A percentile compares a stretch with the other conserved stretches of the same genome.
Evolutionary conservation across 2,113 vertebrate genomes (phyloP).

Genomic region (Microcebus murinus): DNA sequence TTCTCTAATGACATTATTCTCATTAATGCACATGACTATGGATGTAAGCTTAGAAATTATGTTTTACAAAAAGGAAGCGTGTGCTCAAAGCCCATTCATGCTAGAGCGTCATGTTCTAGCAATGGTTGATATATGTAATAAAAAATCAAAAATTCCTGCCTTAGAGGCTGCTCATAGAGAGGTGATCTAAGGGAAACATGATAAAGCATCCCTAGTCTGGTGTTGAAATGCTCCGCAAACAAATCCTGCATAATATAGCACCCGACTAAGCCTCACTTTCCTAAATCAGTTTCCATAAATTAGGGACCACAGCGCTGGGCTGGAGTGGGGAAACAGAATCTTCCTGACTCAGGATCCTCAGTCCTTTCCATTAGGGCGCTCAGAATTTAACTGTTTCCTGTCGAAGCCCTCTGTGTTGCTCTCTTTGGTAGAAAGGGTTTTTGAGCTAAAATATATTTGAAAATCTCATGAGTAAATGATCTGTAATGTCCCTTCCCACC

Average conservation of each 20-base stretch:
- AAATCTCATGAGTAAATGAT: neutral
- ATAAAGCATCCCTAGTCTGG: neutral
- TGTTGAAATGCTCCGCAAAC: constrained; percentile 48
- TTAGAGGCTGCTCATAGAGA: neutral
- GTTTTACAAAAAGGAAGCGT: neutral
- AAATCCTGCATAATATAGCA: neutral
- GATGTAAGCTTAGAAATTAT: constrained; percentile 1
- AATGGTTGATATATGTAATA: neutral
- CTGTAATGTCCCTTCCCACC: neutral
- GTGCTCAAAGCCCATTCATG: neutral
- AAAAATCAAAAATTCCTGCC: neutral
- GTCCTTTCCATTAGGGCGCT: neutral
- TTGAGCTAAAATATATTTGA: neutral
- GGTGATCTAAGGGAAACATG: neutral
- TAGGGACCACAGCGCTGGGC: neutral
- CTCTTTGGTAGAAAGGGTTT: neutral
- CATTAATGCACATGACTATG: neutral
- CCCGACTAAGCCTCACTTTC: constrained; percentile 1
- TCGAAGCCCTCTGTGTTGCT: neutral
- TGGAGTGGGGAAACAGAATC: neutral
- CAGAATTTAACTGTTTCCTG: neutral
- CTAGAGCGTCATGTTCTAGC: neutral
- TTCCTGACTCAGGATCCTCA: too few relatives aligned
- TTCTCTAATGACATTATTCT: neutral
- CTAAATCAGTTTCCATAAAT: neutral